A percentile compares a stretch with the other conserved stretches of the same genome.
Evolutionary conservation across 2,113 vertebrate genomes (phyloP).

Genomic region (Vireo altiloquus): DNA sequence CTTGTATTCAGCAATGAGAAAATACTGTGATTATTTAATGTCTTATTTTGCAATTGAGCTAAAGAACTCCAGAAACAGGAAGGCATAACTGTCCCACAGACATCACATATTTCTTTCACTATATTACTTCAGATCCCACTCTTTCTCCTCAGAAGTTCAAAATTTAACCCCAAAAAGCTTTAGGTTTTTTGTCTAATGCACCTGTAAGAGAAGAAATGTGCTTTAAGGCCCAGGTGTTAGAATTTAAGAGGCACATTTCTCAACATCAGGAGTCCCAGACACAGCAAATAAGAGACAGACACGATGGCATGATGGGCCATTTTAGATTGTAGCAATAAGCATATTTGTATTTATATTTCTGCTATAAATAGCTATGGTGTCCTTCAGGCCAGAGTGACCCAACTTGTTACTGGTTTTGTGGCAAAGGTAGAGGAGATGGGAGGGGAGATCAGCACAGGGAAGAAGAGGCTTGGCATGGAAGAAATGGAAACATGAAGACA

Average conservation of each 20-base stretch:
- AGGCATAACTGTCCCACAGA: rapidly evolving
- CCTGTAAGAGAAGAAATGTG: neutral
- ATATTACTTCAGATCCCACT: neutral
- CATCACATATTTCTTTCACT: neutral
- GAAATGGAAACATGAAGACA: neutral
- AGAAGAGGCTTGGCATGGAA: neutral
- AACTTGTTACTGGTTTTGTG: neutral
- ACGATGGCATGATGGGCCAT: rapidly evolving
- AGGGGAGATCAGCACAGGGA: neutral
- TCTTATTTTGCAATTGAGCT: neutral
- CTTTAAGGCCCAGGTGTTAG: neutral
- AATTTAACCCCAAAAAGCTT: neutral
- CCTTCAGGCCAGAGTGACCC: neutral
- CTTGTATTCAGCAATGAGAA: neutral
- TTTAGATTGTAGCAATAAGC: neutral
- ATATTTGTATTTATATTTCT: neutral
- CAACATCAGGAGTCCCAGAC: neutral
- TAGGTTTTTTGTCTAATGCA: neutral
- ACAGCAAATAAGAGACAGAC: neutral
- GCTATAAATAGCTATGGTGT: neutral
- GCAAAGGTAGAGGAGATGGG: neutral
- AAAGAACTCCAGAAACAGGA: neutral
- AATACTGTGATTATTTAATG: neutral
- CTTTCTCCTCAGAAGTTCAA: neutral
- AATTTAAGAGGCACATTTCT: neutral